Base-by-base conservation (phyloP, 2,888 invertebrate species). In the Zelleria hepariella region DNA sequence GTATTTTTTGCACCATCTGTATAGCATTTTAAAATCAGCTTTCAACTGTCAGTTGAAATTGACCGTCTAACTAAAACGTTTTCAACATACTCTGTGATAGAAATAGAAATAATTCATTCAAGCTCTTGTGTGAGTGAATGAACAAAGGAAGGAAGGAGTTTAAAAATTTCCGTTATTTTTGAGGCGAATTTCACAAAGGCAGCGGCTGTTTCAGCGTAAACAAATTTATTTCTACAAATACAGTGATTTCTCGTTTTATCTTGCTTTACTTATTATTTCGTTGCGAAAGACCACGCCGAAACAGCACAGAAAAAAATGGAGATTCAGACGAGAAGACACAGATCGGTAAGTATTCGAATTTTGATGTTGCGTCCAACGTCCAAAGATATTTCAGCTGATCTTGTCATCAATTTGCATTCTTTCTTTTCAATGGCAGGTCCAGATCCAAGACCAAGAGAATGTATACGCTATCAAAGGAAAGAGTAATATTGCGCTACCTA, bases 361-460 rank as follows among this genome's bases (percentile, higher is more conserved):
- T 47, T 47, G n/a, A n/a, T 76, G 74, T 53, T 15, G 2, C 0
- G 0, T 25, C 4, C 15, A n/a, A n/a, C n/a, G 10, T 1, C n/a
- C 24, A 23, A 15, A 15, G 24, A n/a, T n/a, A 20, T 49, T 42
- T 49, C 49, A 49, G 49, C 49, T 67, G 42, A 53, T 54, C 52
- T 7, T 58, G 61, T 60, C 10, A 18, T 52, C 57, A 51, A n/a
- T n/a, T n/a, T n/a, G n/a, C n/a, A n/a, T n/a, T n/a, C n/a, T n/a
- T n/a, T n/a, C n/a, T n/a, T n/a, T n/a, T n/a, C 51, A 47, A 32
- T 51, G 7, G 27, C 64, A 80, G 77, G 70, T 68, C 57, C 74
- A 80, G 71, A 74, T 79, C 59, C 80, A 80, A 55, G 84, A 87
- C 59, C 84, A 84, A 72, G 87, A 88, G 69, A 87, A 88, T 66